phyloP scores from a whole-genome alignment of 2,888 invertebrate species.

The Malthinus seriepunctatus region DNA sequence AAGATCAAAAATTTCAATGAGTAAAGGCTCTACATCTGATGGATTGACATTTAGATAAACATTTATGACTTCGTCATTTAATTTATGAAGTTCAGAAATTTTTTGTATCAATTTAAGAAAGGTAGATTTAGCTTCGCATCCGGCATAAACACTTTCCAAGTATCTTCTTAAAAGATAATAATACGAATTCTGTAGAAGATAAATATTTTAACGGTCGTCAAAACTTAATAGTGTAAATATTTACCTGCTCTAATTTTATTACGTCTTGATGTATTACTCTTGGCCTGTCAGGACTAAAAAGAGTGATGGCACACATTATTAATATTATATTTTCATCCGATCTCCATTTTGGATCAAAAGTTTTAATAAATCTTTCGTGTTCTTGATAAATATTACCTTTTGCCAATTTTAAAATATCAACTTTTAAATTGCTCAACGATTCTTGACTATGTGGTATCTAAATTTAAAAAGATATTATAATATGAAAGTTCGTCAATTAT shows the following conservation, averaged over 20 bases:
- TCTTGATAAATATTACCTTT: slow-evolving; percentile 88
- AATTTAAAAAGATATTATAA: slow-evolving; percentile 11
- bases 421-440: slow-evolving; percentile 76
- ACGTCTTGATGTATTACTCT: slow-evolving; percentile 83
- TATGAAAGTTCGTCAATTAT: slow-evolving; percentile 4
- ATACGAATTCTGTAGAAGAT: slow-evolving; percentile 75
- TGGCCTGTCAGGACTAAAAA: slow-evolving; percentile 84
- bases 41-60: slow-evolving; percentile 94
- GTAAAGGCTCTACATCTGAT: slow-evolving; percentile 84
- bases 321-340: slow-evolving; percentile 88
- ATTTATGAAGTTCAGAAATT: slow-evolving; percentile 83
- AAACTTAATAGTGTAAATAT: background rate
- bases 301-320: slow-evolving; percentile 85
- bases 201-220: background rate
- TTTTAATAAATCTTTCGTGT: slow-evolving; percentile 81
- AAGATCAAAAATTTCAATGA: slow-evolving; percentile 94
- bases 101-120: slow-evolving; percentile 89
- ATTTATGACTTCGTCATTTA: slow-evolving; percentile 90
- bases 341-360: slow-evolving; percentile 84
- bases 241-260: slow-evolving; percentile 82
- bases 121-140: slow-evolving; percentile 85
- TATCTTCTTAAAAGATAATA: slow-evolving; percentile 85
- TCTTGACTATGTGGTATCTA: slow-evolving; percentile 80
- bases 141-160: slow-evolving; percentile 79
- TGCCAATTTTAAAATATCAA: slow-evolving; percentile 88